These are phyloP conservation scores for Echinops telfairi DNA, from an alignment of 2,113 vertebrate genomes.

Conservation along the genomic window DNA sequence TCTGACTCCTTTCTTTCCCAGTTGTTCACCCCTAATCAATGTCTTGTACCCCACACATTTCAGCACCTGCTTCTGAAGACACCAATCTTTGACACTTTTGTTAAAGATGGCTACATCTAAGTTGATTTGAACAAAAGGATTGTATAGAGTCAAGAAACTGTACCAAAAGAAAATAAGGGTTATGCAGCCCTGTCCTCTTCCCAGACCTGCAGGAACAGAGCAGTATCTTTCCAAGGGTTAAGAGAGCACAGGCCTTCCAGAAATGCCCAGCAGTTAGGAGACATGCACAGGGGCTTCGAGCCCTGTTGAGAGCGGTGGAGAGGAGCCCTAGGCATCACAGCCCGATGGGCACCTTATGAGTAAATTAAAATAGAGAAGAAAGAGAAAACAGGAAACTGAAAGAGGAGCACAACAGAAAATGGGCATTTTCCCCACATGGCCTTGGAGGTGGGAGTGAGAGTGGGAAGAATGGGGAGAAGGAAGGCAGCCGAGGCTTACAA, in stretches of 20 bases:
- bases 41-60: not conserved
- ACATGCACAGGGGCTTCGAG: not conserved
- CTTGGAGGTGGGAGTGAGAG: not conserved
- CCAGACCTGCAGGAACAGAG: not conserved
- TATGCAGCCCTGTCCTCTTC: not conserved
- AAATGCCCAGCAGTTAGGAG: not conserved
- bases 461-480: not conserved
- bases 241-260: not conserved
- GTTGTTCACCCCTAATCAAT: not conserved
- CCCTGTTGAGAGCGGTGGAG: not conserved
- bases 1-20: not conserved
- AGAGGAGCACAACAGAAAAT: not conserved
- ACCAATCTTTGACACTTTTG: not conserved
- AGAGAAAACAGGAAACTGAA: not conserved
- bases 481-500: not conserved
- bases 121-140: not conserved
- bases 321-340: not conserved
- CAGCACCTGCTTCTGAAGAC: slow-evolving; percentile 4
- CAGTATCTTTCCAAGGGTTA: not conserved
- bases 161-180: not conserved
- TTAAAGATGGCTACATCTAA: not conserved
- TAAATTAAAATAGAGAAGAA: slow-evolving; percentile 21
- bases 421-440: not conserved
- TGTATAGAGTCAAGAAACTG: not conserved
- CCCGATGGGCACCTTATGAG: not conserved